These are phyloP conservation scores for Aricia agestis DNA, from an alignment of 1,140 invertebrate species.

Conservation along the genomic window DNA sequence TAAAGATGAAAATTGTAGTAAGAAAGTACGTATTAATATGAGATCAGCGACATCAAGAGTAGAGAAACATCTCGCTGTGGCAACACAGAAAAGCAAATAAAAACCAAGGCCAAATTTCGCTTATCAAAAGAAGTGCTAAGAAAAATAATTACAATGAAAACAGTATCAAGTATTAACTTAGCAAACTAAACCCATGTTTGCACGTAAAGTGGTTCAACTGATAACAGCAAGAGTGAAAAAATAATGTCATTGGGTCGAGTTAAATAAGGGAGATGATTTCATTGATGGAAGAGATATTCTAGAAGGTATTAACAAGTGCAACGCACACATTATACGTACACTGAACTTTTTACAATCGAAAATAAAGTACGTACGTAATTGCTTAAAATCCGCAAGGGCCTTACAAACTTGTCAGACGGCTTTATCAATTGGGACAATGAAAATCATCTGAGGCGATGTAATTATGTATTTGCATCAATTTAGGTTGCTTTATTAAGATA, in stretches of 20 bases:
- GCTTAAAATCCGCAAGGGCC: slow-evolving; percentile 51
- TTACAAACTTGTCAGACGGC: slow-evolving; percentile 45
- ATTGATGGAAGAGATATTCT: slow-evolving; percentile 27
- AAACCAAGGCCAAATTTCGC: background rate
- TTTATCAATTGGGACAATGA: slow-evolving; percentile 20
- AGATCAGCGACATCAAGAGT: background rate
- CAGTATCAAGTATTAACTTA: slow-evolving; percentile 35
- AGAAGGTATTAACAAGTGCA: slow-evolving; percentile 39
- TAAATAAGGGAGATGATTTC: slow-evolving; percentile 34
- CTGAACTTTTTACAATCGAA: slow-evolving; percentile 53
- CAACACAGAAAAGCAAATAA: background rate
- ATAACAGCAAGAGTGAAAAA: slow-evolving; percentile 44
- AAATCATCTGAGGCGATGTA: background rate
- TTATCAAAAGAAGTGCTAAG: background rate
- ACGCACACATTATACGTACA: slow-evolving; percentile 46
- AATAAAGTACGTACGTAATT: slow-evolving; percentile 48
- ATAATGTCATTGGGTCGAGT: slow-evolving; percentile 40
- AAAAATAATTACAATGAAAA: background rate
- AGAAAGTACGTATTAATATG: too few relatives aligned
- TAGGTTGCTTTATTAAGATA: background rate
- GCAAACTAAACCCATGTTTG: slow-evolving; percentile 36
- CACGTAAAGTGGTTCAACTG: slow-evolving; percentile 55
- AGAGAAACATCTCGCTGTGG: background rate
- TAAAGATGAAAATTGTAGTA: background rate
- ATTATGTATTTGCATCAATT: background rate